These are phyloP conservation scores for Clavelina lepadiformis DNA, from an alignment of 23 tunicate genomes.

Conservation along the genomic window DNA sequence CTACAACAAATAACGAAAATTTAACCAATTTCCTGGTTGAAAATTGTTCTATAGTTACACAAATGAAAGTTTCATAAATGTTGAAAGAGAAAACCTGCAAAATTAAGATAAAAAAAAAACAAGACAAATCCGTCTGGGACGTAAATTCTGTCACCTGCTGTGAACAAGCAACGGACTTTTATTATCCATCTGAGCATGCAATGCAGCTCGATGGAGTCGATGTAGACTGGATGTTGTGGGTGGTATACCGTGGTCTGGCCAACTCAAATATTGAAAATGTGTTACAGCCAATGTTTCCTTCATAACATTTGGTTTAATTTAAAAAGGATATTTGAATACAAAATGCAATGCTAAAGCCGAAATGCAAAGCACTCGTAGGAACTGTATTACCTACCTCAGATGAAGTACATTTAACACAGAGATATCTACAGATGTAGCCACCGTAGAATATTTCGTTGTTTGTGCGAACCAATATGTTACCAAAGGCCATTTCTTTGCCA, in stretches of 20 bases:
- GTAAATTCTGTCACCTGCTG: conserved; percentile 17
- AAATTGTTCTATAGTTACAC: no score
- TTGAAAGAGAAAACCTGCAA: no score
- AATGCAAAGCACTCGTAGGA: not conserved
- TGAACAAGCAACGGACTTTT: conserved; percentile 17
- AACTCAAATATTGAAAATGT: conserved; percentile 21
- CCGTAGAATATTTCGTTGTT: conserved; percentile 1
- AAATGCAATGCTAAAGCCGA: not conserved
- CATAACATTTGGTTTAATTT: not conserved
- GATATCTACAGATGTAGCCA: not conserved
- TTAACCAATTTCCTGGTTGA: no score
- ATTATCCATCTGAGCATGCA: not conserved
- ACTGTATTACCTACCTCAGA: not conserved
- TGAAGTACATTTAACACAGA: not conserved
- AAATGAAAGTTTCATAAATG: no score
- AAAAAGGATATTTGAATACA: not conserved
- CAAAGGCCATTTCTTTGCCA: conserved; percentile 9
- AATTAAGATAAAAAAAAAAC: no score
- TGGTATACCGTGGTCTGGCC: conserved; percentile 34
- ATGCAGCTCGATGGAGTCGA: conserved; percentile 5
- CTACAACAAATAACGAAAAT: conserved; percentile 2
- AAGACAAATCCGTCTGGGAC: no score
- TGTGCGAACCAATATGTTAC: not conserved
- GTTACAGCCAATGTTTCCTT: not conserved
- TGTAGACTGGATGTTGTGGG: conserved; percentile 14